Percentiles rank a stretch among this genome's conserved stretches.
These are phyloP conservation scores for Perca flavescens DNA, from an alignment of 2,113 vertebrate genomes.

Conservation along the genomic window DNA sequence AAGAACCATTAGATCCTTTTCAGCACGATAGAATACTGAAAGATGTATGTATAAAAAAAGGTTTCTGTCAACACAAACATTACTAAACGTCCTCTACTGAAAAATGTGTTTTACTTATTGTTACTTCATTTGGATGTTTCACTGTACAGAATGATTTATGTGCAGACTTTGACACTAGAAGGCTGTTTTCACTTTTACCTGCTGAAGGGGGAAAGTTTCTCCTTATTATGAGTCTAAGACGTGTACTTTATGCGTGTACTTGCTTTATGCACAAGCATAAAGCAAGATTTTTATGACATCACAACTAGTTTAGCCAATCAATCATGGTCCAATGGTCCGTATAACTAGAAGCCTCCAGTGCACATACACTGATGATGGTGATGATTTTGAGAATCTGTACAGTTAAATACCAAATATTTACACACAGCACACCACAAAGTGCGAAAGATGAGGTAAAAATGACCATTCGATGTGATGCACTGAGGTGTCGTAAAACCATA, in stretches of 20 bases:
- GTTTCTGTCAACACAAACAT: background rate
- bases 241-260: no score
- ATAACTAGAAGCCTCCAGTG: background rate
- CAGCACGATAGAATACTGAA: background rate
- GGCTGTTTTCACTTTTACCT: background rate
- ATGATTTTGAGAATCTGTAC: background rate
- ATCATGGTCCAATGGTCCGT: background rate
- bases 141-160: background rate
- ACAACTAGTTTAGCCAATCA: background rate
- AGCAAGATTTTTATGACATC: background rate
- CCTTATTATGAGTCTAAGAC: background rate
- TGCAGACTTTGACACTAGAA: background rate
- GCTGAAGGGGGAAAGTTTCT: background rate
- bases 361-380: background rate
- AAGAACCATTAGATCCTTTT: background rate
- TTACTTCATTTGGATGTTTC: background rate
- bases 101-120: background rate
- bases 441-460: background rate
- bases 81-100: background rate
- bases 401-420: background rate
- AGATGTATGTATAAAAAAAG: background rate
- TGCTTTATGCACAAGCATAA: no score
- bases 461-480: background rate
- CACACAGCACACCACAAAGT: background rate
- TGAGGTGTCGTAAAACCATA: background rate